phyloP scores from a whole-genome alignment of 1,140 invertebrate species.

The Lepidurus apus region DNA sequence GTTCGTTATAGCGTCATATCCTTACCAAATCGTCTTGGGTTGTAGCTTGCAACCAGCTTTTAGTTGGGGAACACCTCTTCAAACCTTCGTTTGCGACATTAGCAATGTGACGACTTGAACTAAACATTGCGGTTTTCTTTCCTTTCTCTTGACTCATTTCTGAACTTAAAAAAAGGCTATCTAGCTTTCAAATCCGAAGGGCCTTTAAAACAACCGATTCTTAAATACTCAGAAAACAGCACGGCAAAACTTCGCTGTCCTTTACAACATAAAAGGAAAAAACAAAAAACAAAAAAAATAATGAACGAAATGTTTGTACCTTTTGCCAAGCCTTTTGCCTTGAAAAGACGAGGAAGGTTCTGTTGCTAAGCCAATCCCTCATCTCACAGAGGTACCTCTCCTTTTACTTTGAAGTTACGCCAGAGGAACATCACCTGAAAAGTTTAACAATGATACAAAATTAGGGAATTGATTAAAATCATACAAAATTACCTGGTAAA shows the following conservation, averaged over 20 bases:
- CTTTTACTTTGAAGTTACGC: not conserved
- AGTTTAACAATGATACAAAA: not conserved
- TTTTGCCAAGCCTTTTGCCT: not conserved
- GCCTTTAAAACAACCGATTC: no score
- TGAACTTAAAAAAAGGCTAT: no score
- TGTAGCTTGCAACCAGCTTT: not conserved
- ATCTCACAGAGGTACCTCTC: not conserved
- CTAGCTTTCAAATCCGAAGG: no score
- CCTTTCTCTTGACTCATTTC: no score
- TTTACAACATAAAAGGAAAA: no score
- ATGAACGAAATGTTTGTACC: no score
- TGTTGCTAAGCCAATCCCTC: not conserved
- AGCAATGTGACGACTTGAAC: no score
- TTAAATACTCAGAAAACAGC: no score
- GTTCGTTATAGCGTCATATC: not conserved
- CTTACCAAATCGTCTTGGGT: not conserved
- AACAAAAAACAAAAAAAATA: no score
- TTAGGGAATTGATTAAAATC: not conserved
- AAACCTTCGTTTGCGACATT: no score
- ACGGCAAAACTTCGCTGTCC: no score
- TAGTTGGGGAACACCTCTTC: conserved; percentile 2
- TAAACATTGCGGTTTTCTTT: no score
- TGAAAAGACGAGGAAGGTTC: not conserved
- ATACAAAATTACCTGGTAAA: not conserved
- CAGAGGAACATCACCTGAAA: not conserved